Percentiles rank a stretch among this genome's conserved stretches.
Conservation (phyloP, 2,888 invertebrate genomes). For the Carterocephalus palaemon region DNA sequence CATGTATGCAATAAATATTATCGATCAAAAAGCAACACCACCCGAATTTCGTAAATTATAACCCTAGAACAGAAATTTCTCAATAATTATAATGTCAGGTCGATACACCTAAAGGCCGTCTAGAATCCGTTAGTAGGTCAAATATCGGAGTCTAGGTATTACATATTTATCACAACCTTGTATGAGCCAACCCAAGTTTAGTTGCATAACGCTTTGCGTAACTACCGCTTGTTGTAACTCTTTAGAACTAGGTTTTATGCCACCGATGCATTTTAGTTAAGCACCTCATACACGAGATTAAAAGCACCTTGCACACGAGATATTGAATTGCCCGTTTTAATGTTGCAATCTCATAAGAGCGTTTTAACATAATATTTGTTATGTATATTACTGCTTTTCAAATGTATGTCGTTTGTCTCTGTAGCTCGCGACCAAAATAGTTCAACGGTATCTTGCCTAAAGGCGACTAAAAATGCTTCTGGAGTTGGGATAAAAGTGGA, state of each 20-base stretch:
- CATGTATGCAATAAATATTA: too few relatives aligned
- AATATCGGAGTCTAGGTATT: constrained; percentile 50
- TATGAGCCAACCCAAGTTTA: constrained; percentile 42
- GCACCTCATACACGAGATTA: too few relatives aligned
- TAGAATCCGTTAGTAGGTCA: constrained; percentile 59
- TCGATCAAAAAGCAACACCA: too few relatives aligned
- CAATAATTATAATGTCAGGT: constrained; percentile 23
- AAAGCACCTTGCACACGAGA: too few relatives aligned
- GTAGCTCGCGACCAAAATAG: too few relatives aligned
- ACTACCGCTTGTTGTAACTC: constrained; percentile 38
- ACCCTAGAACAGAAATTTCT: constrained; percentile 19
- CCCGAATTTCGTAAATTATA: constrained; percentile 1
- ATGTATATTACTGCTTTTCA: too few relatives aligned
- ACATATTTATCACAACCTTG: constrained; percentile 50
- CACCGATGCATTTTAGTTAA: constrained; percentile 38
- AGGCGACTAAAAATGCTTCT: too few relatives aligned
- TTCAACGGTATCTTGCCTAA: too few relatives aligned
- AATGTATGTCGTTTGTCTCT: too few relatives aligned
- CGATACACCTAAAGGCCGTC: constrained; percentile 34
- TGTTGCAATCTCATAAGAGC: background rate
- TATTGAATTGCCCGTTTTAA: too few relatives aligned
- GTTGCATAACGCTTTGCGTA: constrained; percentile 57
- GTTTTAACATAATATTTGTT: too few relatives aligned
- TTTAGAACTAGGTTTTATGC: constrained; percentile 36
- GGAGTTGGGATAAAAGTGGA: too few relatives aligned